These are phyloP conservation scores for Drosophila yooni DNA, from an alignment of 2,888 invertebrate species.

Conservation along the genomic window DNA sequence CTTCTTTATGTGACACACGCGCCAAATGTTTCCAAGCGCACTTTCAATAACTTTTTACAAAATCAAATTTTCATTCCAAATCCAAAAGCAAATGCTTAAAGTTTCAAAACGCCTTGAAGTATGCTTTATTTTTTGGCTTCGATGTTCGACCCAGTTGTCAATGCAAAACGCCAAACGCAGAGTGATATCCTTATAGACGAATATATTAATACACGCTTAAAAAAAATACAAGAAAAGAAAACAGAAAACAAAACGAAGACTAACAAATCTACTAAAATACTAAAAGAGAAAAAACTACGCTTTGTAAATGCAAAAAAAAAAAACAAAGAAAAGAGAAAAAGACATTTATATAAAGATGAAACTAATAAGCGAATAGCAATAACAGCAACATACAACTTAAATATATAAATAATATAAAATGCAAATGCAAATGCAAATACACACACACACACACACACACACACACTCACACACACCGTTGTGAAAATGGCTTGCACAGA, in stretches of 20 bases:
- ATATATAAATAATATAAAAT: conserved; percentile 59
- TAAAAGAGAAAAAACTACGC: conserved; percentile 54
- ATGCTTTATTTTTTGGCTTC: conserved; percentile 72
- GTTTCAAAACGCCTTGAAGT: conserved; percentile 64
- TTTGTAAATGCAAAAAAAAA: conserved; percentile 70
- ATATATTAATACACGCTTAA: conserved; percentile 83
- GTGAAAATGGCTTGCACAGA: conserved; percentile 64
- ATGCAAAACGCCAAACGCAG: conserved; percentile 47
- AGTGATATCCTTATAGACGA: conserved; percentile 83
- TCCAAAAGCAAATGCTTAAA: conserved; percentile 52
- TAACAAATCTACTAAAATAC: conserved; percentile 27
- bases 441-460: conserved; percentile 30
- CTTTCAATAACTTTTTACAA: conserved; percentile 38
- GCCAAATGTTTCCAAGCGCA: conserved; percentile 65
- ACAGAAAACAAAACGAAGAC: conserved; percentile 23
- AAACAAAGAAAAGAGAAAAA: conserved; percentile 41
- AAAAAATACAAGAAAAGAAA: conserved; percentile 21
- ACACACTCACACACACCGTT: conserved; percentile 35
- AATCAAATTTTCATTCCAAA: conserved; percentile 16
- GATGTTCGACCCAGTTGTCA: conserved; percentile 59
- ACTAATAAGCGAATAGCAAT: conserved; percentile 39
- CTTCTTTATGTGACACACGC: conserved; percentile 66
- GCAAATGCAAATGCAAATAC: conserved; percentile 49
- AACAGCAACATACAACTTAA: conserved; percentile 32
- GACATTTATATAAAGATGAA: conserved; percentile 39